Evolutionary conservation across 2,797 vertebrate genomes (phyloP).

Genomic region (Mus minutoides): DNA sequence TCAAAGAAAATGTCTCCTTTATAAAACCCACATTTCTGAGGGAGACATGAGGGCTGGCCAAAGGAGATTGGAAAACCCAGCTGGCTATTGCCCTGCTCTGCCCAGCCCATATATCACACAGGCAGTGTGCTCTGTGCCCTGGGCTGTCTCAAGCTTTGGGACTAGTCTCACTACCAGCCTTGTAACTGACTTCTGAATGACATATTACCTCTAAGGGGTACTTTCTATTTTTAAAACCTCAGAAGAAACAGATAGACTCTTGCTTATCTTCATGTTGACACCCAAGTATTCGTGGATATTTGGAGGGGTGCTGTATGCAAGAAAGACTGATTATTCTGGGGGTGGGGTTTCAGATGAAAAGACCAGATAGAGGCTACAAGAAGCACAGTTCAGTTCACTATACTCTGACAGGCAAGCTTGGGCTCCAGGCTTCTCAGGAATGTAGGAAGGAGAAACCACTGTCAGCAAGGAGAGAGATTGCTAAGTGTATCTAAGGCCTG

Average conservation of each 20-base stretch:
- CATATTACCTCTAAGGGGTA: neutral
- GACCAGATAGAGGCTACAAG: neutral
- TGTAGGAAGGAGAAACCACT: neutral
- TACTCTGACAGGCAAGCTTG: neutral
- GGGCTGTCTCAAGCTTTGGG: neutral
- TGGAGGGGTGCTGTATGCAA: neutral
- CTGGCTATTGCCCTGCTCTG: neutral
- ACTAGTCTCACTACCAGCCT: neutral
- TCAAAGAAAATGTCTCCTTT: conserved; percentile 15
- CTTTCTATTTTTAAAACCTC: neutral
- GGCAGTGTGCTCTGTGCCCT: neutral
- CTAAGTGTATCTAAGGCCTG: neutral
- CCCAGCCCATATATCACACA: neutral
- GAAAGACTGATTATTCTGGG: neutral
- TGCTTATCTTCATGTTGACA: conserved; percentile 26
- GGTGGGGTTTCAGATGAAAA: neutral
- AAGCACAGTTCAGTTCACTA: neutral
- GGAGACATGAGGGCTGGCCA: neutral
- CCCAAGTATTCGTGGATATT: neutral
- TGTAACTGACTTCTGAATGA: neutral
- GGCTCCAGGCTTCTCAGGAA: neutral
- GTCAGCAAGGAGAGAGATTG: neutral
- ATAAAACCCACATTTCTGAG: neutral
- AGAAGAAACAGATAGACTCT: neutral
- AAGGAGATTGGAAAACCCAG: neutral